A percentile compares a stretch with the other conserved stretches of the same genome.
Evolutionary conservation across 2,888 invertebrate genomes (phyloP).

Genomic region (Liodrosophila aerea): DNA sequence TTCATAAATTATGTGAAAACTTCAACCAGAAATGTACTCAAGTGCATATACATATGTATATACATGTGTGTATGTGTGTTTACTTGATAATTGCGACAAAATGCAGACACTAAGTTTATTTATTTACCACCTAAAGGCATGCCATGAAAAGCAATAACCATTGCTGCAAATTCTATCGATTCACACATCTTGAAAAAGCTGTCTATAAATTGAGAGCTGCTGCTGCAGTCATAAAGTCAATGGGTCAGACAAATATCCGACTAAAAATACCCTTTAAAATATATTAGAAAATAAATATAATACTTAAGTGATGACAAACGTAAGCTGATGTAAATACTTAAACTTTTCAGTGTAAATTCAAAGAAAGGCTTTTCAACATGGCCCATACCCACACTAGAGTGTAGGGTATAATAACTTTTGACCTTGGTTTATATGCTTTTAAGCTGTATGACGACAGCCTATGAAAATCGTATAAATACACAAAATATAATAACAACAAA

Average conservation of each 20-base stretch:
- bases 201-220: slow-evolving; percentile 45
- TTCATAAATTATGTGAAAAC: too few species aligned
- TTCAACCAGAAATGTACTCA: too few species aligned
- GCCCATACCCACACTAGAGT: background rate
- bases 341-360: too few species aligned
- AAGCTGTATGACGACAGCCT: slow-evolving; percentile 38
- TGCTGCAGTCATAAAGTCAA: slow-evolving; percentile 56
- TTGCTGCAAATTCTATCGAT: slow-evolving; percentile 27
- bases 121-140: slow-evolving; percentile 48
- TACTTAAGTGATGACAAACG: background rate
- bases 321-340: too few species aligned
- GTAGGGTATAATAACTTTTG: slow-evolving; percentile 18
- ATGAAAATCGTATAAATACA: slow-evolving; percentile 42
- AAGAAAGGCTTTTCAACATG: background rate
- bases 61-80: slow-evolving; percentile 6
- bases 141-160: slow-evolving; percentile 47
- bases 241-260: background rate
- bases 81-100: slow-evolving; percentile 45
- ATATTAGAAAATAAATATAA: background rate
- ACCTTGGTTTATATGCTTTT: slow-evolving; percentile 47
- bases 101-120: slow-evolving; percentile 57
- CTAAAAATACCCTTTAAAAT: background rate
- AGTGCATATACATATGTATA: too few species aligned
- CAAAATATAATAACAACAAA: slow-evolving; percentile 15
- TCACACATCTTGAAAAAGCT: too few species aligned